Evolutionary conservation across 2,113 vertebrate genomes (phyloP).

Genomic region (Aphyosemion australe): DNA sequence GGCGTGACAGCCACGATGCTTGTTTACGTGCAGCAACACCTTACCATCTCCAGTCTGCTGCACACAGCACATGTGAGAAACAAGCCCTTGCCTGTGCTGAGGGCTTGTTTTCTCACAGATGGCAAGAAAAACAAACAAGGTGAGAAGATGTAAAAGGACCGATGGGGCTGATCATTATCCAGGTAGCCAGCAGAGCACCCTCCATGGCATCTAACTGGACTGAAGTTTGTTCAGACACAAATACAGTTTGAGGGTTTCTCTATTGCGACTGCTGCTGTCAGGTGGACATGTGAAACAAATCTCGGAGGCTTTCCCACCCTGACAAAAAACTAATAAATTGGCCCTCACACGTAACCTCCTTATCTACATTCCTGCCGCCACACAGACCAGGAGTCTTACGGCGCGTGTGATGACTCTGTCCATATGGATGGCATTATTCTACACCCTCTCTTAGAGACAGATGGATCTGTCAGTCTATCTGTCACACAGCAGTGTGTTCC

Average conservation of each 20-base stretch:
- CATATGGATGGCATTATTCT: slow-evolving; percentile 46
- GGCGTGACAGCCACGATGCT: background rate
- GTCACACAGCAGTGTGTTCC: slow-evolving; percentile 30
- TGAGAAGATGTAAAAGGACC: background rate
- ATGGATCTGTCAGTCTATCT: slow-evolving; percentile 57
- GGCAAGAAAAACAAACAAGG: slow-evolving; percentile 2
- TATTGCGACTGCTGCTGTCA: slow-evolving; percentile 47
- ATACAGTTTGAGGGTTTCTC: slow-evolving; percentile 48
- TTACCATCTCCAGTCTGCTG: slow-evolving; percentile 1
- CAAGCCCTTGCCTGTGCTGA: background rate
- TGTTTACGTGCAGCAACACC: slow-evolving; percentile 6
- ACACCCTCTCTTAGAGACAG: slow-evolving; percentile 52
- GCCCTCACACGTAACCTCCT: slow-evolving; percentile 56
- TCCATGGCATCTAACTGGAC: slow-evolving; percentile 20
- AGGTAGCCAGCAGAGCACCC: slow-evolving; percentile 1
- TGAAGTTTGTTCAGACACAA: slow-evolving; percentile 25
- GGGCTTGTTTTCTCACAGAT: slow-evolving; percentile 7
- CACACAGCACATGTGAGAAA: background rate
- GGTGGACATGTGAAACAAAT: slow-evolving; percentile 29
- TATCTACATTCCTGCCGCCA: slow-evolving; percentile 48
- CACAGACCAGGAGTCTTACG: slow-evolving; percentile 15
- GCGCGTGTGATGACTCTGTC: slow-evolving; percentile 48
- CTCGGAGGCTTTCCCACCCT: slow-evolving; percentile 53
- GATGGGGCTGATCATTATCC: slow-evolving; percentile 9
- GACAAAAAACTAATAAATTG: slow-evolving; percentile 64